Conservation (phyloP, 2,888 invertebrate genomes). For the Leucania comma region DNA sequence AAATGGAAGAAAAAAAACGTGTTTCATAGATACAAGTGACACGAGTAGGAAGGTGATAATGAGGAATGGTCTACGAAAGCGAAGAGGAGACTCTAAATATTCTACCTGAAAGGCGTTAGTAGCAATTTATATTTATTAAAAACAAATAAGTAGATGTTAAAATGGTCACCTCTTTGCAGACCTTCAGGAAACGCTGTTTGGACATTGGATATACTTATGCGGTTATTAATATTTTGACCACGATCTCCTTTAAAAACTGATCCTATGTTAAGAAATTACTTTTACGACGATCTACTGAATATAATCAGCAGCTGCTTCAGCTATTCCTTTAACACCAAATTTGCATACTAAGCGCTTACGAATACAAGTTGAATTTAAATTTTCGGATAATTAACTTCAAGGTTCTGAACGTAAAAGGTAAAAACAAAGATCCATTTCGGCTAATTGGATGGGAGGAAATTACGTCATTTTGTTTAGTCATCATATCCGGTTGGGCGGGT, state of each 20-base stretch:
- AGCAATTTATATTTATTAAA: too few species aligned
- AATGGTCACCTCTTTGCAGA: too few species aligned
- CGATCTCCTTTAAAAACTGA: neutral
- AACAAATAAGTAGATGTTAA: too few species aligned
- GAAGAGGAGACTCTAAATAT: too few species aligned
- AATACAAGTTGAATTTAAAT: conserved; percentile 42
- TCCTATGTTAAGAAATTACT: neutral
- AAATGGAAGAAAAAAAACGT: too few species aligned
- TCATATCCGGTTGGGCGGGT: conserved; percentile 46
- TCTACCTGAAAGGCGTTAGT: too few species aligned
- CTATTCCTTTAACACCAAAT: neutral
- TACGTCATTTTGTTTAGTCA: conserved; percentile 50
- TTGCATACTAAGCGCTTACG: conserved; percentile 29
- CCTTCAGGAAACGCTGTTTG: too few species aligned
- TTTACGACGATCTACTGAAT: neutral
- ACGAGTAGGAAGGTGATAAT: too few species aligned
- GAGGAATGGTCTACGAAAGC: too few species aligned
- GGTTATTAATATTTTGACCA: neutral
- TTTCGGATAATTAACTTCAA: conserved; percentile 47
- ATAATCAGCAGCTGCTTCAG: neutral
- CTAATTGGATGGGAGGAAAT: conserved; percentile 59
- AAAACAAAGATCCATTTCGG: conserved; percentile 56
- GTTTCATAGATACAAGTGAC: too few species aligned
- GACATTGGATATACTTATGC: too few species aligned
- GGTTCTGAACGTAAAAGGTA: conserved; percentile 42